phyloP scores from a whole-genome alignment of 2,797 vertebrate genomes.

The Scyliorhinus canicula region DNA sequence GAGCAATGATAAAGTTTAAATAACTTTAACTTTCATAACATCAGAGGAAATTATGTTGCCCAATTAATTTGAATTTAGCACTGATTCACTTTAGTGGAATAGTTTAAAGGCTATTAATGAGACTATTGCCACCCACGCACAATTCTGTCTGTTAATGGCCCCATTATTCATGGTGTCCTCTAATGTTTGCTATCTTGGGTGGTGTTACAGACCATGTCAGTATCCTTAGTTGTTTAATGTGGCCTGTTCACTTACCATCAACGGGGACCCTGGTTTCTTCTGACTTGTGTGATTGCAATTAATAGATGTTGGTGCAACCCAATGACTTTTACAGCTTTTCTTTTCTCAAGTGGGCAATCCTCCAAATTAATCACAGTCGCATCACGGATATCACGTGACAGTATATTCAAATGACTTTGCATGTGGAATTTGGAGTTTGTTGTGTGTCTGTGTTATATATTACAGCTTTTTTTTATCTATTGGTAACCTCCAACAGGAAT shows the following conservation, averaged over 20 bases:
- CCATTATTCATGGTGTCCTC: not conserved
- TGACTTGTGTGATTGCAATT: not conserved
- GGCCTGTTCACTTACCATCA: not conserved
- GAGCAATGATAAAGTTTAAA: not conserved
- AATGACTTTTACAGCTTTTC: not conserved
- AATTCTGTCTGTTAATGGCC: not conserved
- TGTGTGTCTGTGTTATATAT: not conserved
- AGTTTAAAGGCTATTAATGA: not conserved
- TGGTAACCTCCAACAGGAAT: not conserved
- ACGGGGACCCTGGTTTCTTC: not conserved
- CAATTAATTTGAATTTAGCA: not conserved
- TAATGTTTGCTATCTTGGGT: not conserved
- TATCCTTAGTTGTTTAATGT: not conserved
- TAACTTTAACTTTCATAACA: not conserved
- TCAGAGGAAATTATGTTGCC: not conserved
- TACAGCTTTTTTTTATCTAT: not conserved
- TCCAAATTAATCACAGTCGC: not conserved
- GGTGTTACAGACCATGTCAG: not conserved
- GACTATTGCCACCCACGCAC: not conserved
- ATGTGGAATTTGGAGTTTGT: not conserved
- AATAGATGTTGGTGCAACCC: not conserved
- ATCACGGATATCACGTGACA: not conserved
- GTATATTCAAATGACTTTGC: not conserved
- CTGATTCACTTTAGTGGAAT: not conserved
- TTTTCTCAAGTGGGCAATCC: not conserved